Evolutionary conservation across 2,797 vertebrate genomes (phyloP), one percentile per base, ranked within the genome.

Genomic region (Clarias fuscus): DNA sequence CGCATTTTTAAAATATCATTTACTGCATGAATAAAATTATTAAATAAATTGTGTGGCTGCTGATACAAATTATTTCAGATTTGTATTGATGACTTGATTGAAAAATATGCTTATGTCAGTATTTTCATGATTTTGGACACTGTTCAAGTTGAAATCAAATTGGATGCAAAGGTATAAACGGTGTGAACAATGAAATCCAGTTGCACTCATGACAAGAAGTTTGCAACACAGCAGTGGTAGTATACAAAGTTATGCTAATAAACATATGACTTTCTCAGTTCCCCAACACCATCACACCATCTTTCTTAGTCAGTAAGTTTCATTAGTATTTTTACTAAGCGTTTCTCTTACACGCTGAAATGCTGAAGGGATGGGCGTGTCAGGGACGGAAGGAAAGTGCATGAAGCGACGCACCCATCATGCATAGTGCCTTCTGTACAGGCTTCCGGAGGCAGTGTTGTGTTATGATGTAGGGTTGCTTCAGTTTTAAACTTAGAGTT

Each of bases 21-120:
- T 67, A 27, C 43, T 84, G 83, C 83, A 84, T 77, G 27, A 84
- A 84, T 84, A 76, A 76, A 77, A 17, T 37, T 30, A 37, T 43
- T 22, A 18, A 18, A 75, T 48, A 84, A 64, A 43, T 78, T 75
- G 53, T 82, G 70, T 84, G 79, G 76, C 77, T 83, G 72, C 89
- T 85, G 78, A 65, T 86, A 11, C 59, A 88, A 78, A 88, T 86
- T 92, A 94, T 94, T 94, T 94, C 93, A 94, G 90, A 89, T 92
- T 89, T 81, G 88, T 89, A 92, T 89, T 84, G 84, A 88, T 71
- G 59, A 53, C 37, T 13, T 43, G 3, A 2, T 8, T 56, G 27
- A 10, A 72, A 76, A 56, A 76, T 92, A 89, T 88, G 89, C 84
- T 92, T 43, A 27, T 59, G 24, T 70, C 68, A 77, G 43, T n/a